Evolutionary conservation across 2,113 vertebrate genomes (phyloP).

Genomic region (Nansenia antarctica): DNA sequence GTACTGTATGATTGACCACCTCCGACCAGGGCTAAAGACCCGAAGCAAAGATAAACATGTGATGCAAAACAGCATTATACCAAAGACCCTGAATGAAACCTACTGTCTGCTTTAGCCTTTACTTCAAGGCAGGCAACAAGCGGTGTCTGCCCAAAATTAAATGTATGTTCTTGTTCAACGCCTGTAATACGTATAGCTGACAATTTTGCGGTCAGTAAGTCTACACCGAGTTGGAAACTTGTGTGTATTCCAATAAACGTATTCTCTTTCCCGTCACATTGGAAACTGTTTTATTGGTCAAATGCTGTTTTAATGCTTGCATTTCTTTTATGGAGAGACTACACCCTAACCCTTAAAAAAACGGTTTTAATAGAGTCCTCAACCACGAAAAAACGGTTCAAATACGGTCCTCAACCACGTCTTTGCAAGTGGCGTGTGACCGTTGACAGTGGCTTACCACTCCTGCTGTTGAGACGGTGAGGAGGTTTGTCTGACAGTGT

Average conservation of each 20-base stretch:
- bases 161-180: not conserved
- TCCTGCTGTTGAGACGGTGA: not conserved
- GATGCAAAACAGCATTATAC: not conserved
- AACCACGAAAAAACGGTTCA: not conserved
- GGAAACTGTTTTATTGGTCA: not conserved
- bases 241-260: not conserved
- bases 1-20: not conserved
- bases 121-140: not conserved
- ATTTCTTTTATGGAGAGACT: not conserved
- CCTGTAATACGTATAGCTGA: no score
- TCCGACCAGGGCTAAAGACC: not conserved
- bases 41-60: not conserved
- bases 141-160: no score
- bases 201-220: no score
- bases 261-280: not conserved
- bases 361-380: not conserved
- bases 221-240: no score
- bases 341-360: not conserved
- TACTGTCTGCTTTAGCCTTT: not conserved
- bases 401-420: not conserved
- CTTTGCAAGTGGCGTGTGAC: not conserved
- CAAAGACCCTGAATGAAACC: not conserved
- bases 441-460: not conserved
- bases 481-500: not conserved
- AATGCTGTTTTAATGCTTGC: not conserved